These are phyloP conservation scores for Nymphalis polychloros DNA, from an alignment of 2,888 invertebrate genomes.

Conservation along the genomic window DNA sequence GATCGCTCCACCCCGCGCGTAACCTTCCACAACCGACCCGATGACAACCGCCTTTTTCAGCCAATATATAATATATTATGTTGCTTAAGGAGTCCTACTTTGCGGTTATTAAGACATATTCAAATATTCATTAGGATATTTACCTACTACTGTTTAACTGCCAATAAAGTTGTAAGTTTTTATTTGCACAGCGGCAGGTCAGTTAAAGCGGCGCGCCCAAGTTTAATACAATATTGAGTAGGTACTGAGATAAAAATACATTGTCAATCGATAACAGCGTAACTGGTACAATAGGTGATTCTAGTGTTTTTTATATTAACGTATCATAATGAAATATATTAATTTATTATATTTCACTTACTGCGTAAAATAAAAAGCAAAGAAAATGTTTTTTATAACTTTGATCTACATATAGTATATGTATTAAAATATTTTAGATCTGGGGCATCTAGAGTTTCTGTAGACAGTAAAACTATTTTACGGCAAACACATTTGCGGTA, in stretches of 20 bases:
- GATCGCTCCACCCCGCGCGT: constrained; percentile 69
- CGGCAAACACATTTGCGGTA: constrained; percentile 51
- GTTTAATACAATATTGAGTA: constrained; percentile 1
- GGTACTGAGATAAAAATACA: constrained; percentile 5
- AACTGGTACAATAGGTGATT: not conserved
- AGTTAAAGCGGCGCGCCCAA: not conserved
- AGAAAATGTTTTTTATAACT: not conserved
- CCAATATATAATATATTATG: not conserved
- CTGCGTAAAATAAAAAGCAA: not conserved
- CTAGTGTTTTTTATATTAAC: not conserved
- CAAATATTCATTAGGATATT: no score
- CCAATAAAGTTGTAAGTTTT: not conserved
- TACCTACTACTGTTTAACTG: not conserved
- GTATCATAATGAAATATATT: not conserved
- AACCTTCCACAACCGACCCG: constrained; percentile 74
- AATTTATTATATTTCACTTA: not conserved
- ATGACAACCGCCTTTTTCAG: constrained; percentile 60
- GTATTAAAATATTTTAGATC: constrained; percentile 6
- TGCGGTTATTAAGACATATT: no score
- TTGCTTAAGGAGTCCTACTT: no score
- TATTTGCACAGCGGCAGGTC: not conserved
- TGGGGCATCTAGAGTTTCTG: constrained; percentile 35
- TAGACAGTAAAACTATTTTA: constrained; percentile 52
- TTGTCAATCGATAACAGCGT: constrained; percentile 5
- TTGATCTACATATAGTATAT: not conserved